Evolutionary conservation across 2,888 invertebrate species (phyloP), one percentile per base, ranked within the genome.

Genomic region (Auanema freiburgensis): DNA sequence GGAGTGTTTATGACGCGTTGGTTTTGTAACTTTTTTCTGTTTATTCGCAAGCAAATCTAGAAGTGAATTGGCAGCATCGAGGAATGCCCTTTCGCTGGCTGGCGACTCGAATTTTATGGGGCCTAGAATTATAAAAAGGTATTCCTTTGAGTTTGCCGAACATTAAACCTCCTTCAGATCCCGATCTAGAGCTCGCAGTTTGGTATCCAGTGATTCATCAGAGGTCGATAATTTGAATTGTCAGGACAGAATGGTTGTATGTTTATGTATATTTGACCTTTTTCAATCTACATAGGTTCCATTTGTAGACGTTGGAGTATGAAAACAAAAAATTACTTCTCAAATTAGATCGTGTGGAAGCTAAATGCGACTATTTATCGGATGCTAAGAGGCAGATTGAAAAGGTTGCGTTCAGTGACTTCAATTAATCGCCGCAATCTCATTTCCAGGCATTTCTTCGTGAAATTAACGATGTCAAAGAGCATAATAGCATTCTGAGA

Each of bases 241-340:
- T 3, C 46, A 46, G 10, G 46, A 46, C 46, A 46, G 46, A 46
- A 16, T 46, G 21, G 46, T 46, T 21, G 46, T 46, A 46, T 21
- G 46, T 46, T 46, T 46, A 18, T 46, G 21, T 21, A 46, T 16
- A 46, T 3, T 5, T 46, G 21, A 21, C 46, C 46, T 21, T 21
- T 46, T 21, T 21, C 21, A 21, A 46, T 16, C 46, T 18, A 46
- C 16, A 18, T 46, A 18, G 46, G 46, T 46, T 46, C 46, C 16
- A 46, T 46, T 46, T 46, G 46, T 46, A 18, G 16, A 46, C 46
- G 10, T 21, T 46, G 21, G 46, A 46, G 10, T 46, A 46, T 21
- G 46, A 46, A 21, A 46, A 46, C 46, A 46, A 46, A 21, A 46
- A 46, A 46, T 21, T 46, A 16, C 46, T 16, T 46, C 46, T 18